These are phyloP conservation scores for Macropus fuliginosus DNA, from an alignment of 2,797 vertebrate species.

Conservation along the genomic window DNA sequence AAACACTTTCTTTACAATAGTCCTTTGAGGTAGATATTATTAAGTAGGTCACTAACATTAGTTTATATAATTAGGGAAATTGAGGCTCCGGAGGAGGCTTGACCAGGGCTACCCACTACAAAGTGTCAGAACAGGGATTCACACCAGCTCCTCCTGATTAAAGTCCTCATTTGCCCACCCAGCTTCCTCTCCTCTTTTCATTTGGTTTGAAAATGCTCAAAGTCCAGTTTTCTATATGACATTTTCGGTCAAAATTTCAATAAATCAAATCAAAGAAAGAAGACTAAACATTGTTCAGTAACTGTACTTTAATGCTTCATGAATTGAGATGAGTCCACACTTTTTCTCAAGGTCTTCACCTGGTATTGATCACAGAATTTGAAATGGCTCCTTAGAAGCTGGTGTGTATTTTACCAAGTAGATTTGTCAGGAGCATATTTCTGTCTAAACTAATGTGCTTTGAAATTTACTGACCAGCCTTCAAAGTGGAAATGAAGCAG, in stretches of 20 bases:
- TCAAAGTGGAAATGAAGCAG: conserved; percentile 40
- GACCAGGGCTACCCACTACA: neutral
- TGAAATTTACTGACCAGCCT: conserved; percentile 49
- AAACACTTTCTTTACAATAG: neutral
- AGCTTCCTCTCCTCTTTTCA: neutral
- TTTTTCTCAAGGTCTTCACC: conserved; percentile 15
- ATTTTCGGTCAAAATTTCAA: conserved; percentile 47
- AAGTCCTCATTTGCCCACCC: neutral
- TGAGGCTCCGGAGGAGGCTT: neutral
- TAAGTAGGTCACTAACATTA: neutral
- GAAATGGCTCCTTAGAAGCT: neutral
- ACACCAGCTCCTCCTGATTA: neutral
- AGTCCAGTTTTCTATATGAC: conserved; percentile 17
- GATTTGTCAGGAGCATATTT: conserved; percentile 25
- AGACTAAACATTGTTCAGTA: neutral
- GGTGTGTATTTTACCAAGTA: neutral
- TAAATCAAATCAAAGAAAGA: conserved; percentile 23
- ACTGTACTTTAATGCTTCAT: conserved; percentile 34
- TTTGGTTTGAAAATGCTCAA: neutral
- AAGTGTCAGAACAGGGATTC: neutral
- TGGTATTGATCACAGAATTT: conserved; percentile 30
- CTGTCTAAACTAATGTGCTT: conserved; percentile 21
- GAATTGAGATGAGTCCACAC: conserved; percentile 1
- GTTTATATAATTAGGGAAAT: neutral
- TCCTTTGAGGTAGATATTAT: neutral